A percentile compares a stretch with the other conserved stretches of the same genome.
These are phyloP conservation scores for Drosophila subquinaria DNA, from an alignment of 2,888 invertebrate genomes.

Conservation along the genomic window DNA sequence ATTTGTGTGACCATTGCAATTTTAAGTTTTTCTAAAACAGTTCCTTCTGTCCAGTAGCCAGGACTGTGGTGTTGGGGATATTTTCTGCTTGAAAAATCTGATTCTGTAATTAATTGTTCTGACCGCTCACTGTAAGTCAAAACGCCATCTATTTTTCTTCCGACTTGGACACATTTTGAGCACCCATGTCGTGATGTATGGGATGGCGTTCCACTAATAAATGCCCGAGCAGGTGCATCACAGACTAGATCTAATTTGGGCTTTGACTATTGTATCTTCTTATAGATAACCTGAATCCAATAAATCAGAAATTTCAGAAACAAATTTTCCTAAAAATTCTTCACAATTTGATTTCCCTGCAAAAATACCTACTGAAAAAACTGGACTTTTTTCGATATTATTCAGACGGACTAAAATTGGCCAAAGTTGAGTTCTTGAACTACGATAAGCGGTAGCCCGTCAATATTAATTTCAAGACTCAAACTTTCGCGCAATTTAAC, in stretches of 20 bases:
- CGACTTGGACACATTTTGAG: background rate
- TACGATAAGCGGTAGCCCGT: background rate
- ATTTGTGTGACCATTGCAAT: conserved; percentile 4
- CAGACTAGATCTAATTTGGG: background rate
- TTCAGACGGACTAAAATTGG: background rate
- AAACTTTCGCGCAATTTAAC: background rate
- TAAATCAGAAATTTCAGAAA: background rate
- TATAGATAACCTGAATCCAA: background rate
- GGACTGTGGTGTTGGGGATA: too few relatives aligned
- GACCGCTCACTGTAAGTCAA: background rate
- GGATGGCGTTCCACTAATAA: background rate
- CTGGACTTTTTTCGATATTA: background rate
- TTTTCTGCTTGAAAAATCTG: too few relatives aligned
- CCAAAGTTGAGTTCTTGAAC: background rate
- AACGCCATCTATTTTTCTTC: background rate
- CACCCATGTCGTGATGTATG: background rate
- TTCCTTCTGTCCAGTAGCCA: too few relatives aligned
- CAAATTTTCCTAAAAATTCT: conserved; percentile 1
- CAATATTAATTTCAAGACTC: background rate
- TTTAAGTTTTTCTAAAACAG: too few relatives aligned
- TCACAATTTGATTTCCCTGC: background rate
- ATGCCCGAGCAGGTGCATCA: background rate
- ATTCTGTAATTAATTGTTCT: too few relatives aligned
- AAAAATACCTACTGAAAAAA: background rate
- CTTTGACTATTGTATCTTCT: background rate